phyloP scores from a whole-genome alignment of 1,140 invertebrate genomes.

The Myzus persicae region DNA sequence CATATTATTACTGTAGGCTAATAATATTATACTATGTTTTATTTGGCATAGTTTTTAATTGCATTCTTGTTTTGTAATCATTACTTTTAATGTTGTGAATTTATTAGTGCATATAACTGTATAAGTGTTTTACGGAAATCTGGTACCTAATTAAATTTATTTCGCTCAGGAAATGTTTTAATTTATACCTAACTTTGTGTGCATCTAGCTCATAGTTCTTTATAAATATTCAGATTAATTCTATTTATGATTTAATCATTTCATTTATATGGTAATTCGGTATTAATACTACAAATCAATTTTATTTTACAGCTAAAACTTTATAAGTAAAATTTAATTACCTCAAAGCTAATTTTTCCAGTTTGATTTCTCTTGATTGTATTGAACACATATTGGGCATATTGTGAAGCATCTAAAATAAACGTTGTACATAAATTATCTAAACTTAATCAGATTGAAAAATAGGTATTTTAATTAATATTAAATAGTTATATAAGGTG shows the following conservation, averaged over 20 bases:
- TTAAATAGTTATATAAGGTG: not conserved
- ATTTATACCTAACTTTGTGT: not conserved
- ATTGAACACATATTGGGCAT: slow-evolving; percentile 92
- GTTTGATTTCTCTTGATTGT: slow-evolving; percentile 87
- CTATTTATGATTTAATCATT: not conserved
- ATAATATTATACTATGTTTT: not conserved
- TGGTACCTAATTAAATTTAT: not conserved
- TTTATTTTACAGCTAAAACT: not conserved
- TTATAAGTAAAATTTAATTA: slow-evolving; percentile 64
- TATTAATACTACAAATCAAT: not conserved
- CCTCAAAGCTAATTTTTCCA: slow-evolving; percentile 91
- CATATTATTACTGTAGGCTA: not conserved
- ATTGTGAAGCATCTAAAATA: slow-evolving; percentile 84
- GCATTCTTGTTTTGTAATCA: not conserved
- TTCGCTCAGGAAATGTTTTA: not conserved
- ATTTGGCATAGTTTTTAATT: not conserved
- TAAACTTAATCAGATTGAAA: not conserved
- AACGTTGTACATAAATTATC: not conserved
- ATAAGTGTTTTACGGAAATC: not conserved
- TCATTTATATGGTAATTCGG: not conserved
- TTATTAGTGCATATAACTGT: not conserved
- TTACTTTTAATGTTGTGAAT: not conserved
- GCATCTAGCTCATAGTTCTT: not conserved
- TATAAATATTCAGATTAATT: not conserved
- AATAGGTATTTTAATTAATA: too few relatives aligned